Evolutionary conservation across 2,797 vertebrate genomes (phyloP).

Genomic region (Eremophila alpestris): DNA sequence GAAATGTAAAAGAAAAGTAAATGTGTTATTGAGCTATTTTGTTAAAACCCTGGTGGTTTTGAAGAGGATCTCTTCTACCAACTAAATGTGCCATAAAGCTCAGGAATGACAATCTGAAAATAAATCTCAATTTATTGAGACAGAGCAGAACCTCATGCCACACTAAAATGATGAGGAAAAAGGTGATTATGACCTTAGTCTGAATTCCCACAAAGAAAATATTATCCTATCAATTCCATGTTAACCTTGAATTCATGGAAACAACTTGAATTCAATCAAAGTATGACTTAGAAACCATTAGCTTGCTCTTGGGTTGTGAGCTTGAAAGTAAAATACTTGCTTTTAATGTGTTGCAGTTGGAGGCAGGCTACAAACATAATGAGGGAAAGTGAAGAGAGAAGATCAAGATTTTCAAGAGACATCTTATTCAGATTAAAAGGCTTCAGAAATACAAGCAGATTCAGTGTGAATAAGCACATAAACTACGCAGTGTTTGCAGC

Average conservation of each 20-base stretch:
- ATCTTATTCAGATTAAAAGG: not conserved
- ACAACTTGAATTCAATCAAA: not conserved
- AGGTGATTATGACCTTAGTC: not conserved
- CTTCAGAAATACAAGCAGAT: not conserved
- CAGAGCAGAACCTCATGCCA: not conserved
- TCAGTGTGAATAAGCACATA: not conserved
- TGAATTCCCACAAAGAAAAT: not conserved
- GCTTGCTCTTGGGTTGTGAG: not conserved
- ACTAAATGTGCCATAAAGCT: not conserved
- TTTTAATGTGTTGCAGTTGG: not conserved
- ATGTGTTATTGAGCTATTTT: not conserved
- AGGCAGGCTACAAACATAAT: not conserved
- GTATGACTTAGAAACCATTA: not conserved
- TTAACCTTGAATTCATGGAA: not conserved
- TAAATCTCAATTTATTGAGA: not conserved
- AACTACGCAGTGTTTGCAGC: not conserved
- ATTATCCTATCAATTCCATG: not conserved
- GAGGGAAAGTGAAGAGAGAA: not conserved
- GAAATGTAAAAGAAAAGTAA: not conserved
- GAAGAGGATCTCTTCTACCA: not conserved
- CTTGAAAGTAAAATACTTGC: not conserved
- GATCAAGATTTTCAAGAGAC: not conserved
- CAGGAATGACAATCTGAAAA: not conserved
- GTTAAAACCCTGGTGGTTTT: not conserved
- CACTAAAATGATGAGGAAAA: not conserved